Conservation (phyloP, 2,113 vertebrate genomes). For the Labrus mixtus region DNA sequence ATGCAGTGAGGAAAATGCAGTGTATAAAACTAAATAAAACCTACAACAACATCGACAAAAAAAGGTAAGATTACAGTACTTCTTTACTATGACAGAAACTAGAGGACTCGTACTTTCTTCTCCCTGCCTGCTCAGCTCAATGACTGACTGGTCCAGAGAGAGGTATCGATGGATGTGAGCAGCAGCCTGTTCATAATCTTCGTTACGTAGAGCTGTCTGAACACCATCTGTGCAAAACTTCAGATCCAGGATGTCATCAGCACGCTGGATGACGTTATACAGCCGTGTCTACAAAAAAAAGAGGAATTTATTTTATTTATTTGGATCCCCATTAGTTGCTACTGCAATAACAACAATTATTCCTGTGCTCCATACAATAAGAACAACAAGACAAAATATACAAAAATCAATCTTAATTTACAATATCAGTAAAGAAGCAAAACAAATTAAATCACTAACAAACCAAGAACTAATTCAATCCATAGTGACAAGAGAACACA, state of each 20-base stretch:
- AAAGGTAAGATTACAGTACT: neutral
- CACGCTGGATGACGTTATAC: slow-evolving; percentile 97
- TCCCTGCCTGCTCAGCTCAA: slow-evolving; percentile 96
- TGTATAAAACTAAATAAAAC: neutral
- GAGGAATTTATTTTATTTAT: neutral
- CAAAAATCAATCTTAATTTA: too few relatives aligned
- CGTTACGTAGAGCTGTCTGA: slow-evolving; percentile 91
- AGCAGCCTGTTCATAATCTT: slow-evolving; percentile 97
- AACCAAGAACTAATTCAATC: too few relatives aligned
- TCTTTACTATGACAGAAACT: slow-evolving; percentile 4
- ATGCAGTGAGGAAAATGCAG: neutral
- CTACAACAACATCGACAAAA: too few relatives aligned
- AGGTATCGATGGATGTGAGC: slow-evolving; percentile 97
- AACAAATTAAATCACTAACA: too few relatives aligned
- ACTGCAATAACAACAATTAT: too few relatives aligned
- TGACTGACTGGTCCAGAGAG: slow-evolving; percentile 96
- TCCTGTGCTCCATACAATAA: too few relatives aligned
- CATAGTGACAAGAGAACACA: too few relatives aligned
- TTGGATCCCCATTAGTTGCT: too few relatives aligned
- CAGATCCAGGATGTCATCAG: slow-evolving; percentile 96
- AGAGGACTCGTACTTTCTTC: slow-evolving; percentile 88
- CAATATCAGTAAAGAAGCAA: too few relatives aligned
- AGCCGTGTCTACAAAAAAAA: slow-evolving; percentile 89
- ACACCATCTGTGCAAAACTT: slow-evolving; percentile 99
- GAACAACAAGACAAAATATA: too few relatives aligned